Evolutionary conservation across 2,797 vertebrate genomes (phyloP).

Genomic region (Myoxocephalus aenaeus): DNA sequence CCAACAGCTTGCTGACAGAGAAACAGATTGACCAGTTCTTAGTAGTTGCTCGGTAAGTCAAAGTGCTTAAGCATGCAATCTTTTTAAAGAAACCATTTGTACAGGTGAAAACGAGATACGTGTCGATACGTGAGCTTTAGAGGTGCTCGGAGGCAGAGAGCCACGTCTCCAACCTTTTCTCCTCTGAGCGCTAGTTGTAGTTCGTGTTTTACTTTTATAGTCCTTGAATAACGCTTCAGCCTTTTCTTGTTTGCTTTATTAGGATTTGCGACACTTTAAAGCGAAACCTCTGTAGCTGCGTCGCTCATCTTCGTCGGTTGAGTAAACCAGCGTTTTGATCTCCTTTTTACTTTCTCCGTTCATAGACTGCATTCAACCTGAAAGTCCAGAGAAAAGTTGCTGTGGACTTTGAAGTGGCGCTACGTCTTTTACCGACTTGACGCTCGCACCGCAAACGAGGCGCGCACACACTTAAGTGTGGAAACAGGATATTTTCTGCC

Average conservation of each 20-base stretch:
- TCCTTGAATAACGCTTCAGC: too few species aligned
- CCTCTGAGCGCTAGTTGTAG: background rate
- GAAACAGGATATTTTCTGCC: background rate
- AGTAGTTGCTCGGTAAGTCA: constrained; percentile 96
- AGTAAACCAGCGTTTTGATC: background rate
- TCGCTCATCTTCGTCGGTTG: background rate
- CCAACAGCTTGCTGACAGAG: constrained; percentile 91
- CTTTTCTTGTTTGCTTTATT: too few species aligned
- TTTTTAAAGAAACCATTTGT: background rate
- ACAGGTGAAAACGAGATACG: background rate
- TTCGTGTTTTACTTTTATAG: background rate
- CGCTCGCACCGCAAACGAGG: background rate
- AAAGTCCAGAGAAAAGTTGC: background rate
- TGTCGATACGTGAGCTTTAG: background rate
- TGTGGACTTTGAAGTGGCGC: background rate
- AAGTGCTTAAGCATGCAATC: background rate
- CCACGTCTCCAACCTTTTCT: background rate
- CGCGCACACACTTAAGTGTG: background rate
- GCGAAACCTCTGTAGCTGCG: background rate
- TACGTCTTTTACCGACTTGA: background rate
- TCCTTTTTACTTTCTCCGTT: background rate
- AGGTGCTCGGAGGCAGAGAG: background rate
- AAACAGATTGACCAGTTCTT: constrained; percentile 99
- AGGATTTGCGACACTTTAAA: background rate
- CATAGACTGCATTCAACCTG: background rate